Conservation (phyloP, 2,888 invertebrate species). For the Cephus spinipes region DNA sequence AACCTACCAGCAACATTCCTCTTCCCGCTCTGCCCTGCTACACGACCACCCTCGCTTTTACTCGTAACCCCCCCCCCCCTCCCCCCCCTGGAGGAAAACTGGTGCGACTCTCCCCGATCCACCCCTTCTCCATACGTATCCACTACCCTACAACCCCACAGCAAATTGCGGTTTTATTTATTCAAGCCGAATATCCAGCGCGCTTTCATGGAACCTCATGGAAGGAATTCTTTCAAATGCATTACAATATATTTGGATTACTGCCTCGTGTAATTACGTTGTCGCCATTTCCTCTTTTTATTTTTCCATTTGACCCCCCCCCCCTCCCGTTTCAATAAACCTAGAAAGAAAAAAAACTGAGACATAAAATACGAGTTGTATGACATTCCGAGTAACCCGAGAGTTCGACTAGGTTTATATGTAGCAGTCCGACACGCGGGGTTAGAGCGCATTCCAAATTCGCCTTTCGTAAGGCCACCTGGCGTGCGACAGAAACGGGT, state of each 20-base stretch:
- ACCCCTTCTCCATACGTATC: neutral
- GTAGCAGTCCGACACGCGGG: neutral
- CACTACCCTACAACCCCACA: neutral
- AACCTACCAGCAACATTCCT: conserved; percentile 29
- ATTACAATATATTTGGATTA: neutral
- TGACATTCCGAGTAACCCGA: neutral
- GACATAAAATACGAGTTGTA: neutral
- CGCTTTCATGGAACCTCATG: neutral
- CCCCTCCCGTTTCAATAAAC: neutral
- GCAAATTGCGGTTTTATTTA: conserved; percentile 22
- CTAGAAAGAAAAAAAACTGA: neutral
- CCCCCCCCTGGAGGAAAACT: neutral
- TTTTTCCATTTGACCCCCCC: neutral
- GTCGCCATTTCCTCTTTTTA: neutral
- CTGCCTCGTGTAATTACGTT: neutral
- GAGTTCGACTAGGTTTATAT: neutral
- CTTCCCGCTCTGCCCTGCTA: neutral
- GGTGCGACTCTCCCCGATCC: neutral
- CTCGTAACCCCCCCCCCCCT: neutral
- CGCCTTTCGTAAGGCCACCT: conserved; percentile 9
- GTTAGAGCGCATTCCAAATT: neutral
- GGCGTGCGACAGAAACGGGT: neutral
- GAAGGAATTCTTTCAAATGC: neutral
- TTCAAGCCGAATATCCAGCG: conserved; percentile 12
- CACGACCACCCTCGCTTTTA: neutral